A percentile compares a stretch with the other conserved stretches of the same genome.
These are phyloP conservation scores for Erpetoichthys calabaricus DNA, from an alignment of 2,797 vertebrate genomes.

Conservation along the genomic window DNA sequence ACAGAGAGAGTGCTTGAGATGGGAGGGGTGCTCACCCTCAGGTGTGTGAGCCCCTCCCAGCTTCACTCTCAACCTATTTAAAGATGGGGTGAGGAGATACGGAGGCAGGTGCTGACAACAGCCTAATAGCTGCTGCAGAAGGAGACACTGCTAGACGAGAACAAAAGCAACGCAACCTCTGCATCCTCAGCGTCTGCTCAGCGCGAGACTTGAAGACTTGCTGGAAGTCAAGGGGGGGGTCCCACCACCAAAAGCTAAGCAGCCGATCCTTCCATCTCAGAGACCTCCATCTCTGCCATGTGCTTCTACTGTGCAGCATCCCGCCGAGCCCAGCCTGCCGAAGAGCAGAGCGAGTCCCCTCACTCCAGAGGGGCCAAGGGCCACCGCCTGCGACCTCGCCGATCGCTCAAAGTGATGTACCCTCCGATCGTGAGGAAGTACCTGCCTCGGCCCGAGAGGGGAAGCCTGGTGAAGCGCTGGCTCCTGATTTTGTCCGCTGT, in stretches of 20 bases:
- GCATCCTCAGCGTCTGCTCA: too few species aligned
- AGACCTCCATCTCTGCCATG: neutral
- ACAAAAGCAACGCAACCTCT: neutral
- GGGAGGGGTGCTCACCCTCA: slow-evolving; percentile 3
- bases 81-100: slow-evolving; percentile 9
- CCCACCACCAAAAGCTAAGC: too few species aligned
- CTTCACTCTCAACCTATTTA: slow-evolving; percentile 17
- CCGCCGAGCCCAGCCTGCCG: slow-evolving; percentile 10
- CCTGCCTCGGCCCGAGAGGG: slow-evolving; percentile 25
- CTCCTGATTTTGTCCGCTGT: slow-evolving; percentile 39
- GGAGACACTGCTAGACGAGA: neutral
- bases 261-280: too few species aligned
- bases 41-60: slow-evolving; percentile 19
- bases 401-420: slow-evolving; percentile 38
- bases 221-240: too few species aligned
- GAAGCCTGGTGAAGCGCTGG: slow-evolving; percentile 35
- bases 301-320: slow-evolving; percentile 12
- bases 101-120: neutral
- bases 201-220: too few species aligned
- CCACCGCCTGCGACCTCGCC: slow-evolving; percentile 16
- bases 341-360: slow-evolving; percentile 9
- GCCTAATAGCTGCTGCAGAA: neutral
- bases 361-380: slow-evolving; percentile 2
- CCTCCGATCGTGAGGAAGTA: slow-evolving; percentile 32
- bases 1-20: neutral